A percentile compares a stretch with the other conserved stretches of the same genome.
These are phyloP conservation scores for Knipowitschia caucasica DNA, from an alignment of 2,797 vertebrate species.

Conservation along the genomic window DNA sequence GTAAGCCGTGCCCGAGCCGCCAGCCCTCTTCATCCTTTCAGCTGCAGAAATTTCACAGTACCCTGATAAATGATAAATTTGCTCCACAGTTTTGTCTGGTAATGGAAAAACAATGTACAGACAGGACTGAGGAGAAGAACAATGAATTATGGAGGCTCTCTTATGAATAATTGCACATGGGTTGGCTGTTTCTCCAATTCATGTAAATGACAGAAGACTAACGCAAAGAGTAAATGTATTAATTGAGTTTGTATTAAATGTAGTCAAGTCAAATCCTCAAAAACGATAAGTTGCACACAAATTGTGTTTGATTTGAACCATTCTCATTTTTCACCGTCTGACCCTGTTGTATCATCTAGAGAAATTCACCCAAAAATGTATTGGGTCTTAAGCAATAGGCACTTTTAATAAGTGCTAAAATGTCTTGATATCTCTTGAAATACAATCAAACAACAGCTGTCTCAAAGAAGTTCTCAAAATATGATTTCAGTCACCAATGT, in stretches of 20 bases:
- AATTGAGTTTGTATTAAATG: background rate
- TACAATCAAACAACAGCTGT: too few species aligned
- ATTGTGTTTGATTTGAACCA: too few species aligned
- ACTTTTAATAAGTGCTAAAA: too few species aligned
- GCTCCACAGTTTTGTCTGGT: slow-evolving; percentile 54
- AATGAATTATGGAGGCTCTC: slow-evolving; percentile 25
- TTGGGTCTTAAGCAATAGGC: too few species aligned
- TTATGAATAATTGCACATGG: slow-evolving; percentile 29
- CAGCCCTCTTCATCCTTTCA: slow-evolving; percentile 78
- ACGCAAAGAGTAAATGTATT: background rate
- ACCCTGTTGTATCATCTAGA: too few species aligned
- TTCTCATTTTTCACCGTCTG: too few species aligned
- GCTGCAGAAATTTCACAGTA: slow-evolving; percentile 66
- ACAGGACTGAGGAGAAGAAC: slow-evolving; percentile 22
- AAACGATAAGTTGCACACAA: too few species aligned
- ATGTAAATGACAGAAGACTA: background rate
- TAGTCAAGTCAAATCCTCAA: too few species aligned
- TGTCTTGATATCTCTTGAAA: too few species aligned
- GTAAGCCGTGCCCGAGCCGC: slow-evolving; percentile 63
- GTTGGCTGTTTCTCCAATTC: background rate
- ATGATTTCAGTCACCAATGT: too few species aligned
- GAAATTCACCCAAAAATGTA: too few species aligned
- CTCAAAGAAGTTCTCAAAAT: too few species aligned
- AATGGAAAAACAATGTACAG: slow-evolving; percentile 15
- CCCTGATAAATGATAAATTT: slow-evolving; percentile 71